Conservation (phyloP, 1,140 invertebrate species). For the Sitobion miscanthi region DNA sequence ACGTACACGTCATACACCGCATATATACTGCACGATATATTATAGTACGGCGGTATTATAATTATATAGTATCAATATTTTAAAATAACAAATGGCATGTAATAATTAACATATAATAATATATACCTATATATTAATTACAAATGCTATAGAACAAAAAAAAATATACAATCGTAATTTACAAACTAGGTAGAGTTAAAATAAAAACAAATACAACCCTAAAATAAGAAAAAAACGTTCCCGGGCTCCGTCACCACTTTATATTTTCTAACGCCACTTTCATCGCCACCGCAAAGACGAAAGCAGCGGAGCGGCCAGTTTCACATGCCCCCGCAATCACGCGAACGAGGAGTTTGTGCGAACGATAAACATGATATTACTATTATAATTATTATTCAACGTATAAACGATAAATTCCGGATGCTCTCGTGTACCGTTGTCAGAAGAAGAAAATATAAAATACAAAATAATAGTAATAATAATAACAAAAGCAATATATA, state of each 20-base stretch:
- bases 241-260: background rate
- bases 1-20: background rate
- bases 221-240: background rate
- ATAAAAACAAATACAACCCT: slow-evolving; percentile 38
- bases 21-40: background rate
- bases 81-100: slow-evolving; percentile 27
- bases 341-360: background rate
- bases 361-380: background rate
- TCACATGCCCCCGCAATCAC: background rate
- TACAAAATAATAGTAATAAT: background rate
- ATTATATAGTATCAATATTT: slow-evolving; percentile 12
- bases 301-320: background rate
- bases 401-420: background rate
- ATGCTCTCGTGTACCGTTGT: background rate
- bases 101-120: slow-evolving; percentile 23
- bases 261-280: background rate
- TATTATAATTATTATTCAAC: background rate
- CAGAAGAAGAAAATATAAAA: background rate
- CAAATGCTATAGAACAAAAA: slow-evolving; percentile 45
- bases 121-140: background rate
- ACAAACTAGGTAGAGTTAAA: slow-evolving; percentile 34
- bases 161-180: slow-evolving; percentile 42
- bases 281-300: background rate
- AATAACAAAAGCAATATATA: slow-evolving; percentile 10
- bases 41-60: background rate